A percentile compares a stretch with the other conserved stretches of the same genome.
Conservation (phyloP, 2,888 invertebrate genomes). For the Drosophila ustulata region DNA sequence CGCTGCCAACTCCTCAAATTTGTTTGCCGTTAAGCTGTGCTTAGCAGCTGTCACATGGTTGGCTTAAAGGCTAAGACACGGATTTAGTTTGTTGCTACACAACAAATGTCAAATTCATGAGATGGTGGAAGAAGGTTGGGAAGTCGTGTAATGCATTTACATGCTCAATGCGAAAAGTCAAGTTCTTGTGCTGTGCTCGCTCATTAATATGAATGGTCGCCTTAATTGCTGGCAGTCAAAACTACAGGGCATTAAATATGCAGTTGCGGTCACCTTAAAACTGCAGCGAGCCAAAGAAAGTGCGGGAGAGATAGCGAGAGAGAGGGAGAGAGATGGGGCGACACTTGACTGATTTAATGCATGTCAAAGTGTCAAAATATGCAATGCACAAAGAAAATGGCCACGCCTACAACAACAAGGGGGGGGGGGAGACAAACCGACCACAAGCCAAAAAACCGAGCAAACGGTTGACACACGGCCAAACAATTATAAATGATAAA, state of each 20-base stretch:
- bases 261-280: slow-evolving; percentile 46
- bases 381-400: slow-evolving; percentile 65
- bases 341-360: slow-evolving; percentile 79
- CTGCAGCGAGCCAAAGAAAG: background rate
- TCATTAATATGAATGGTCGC: slow-evolving; percentile 56
- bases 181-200: slow-evolving; percentile 21
- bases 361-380: slow-evolving; percentile 80
- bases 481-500: slow-evolving; percentile 80
- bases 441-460: slow-evolving; percentile 9
- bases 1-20: background rate
- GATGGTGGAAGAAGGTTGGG: background rate
- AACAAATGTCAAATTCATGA: slow-evolving; percentile 1
- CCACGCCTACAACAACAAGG: slow-evolving; percentile 23
- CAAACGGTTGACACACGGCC: slow-evolving; percentile 57
- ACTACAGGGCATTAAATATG: slow-evolving; percentile 50
- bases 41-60: background rate
- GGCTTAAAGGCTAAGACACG: background rate
- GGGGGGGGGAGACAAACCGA: background rate
- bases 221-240: slow-evolving; percentile 43
- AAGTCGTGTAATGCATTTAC: slow-evolving; percentile 17
- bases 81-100: background rate
- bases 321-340: slow-evolving; percentile 35
- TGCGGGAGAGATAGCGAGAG: background rate
- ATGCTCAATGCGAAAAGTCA: slow-evolving; percentile 29
- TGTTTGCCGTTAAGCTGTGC: background rate